phyloP scores from a whole-genome alignment of 2,113 vertebrate genomes.

The Misgurnus anguillicaudatus region DNA sequence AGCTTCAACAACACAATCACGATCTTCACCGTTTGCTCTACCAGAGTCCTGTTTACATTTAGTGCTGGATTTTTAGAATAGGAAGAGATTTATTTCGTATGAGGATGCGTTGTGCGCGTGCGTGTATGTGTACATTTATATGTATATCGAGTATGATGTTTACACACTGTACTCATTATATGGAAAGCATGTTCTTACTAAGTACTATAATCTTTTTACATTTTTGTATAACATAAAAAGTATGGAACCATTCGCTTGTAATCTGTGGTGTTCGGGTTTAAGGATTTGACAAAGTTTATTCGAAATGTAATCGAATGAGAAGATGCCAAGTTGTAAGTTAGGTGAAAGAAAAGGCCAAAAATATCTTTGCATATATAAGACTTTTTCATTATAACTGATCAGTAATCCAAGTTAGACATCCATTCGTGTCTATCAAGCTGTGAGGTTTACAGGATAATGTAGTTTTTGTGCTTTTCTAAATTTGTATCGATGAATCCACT shows the following conservation, averaged over 20 bases:
- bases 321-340: not conserved
- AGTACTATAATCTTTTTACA: constrained; percentile 45
- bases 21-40: constrained; percentile 55
- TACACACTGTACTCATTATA: constrained; percentile 57
- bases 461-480: constrained; percentile 44
- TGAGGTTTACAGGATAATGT: constrained; percentile 48
- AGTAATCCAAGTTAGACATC: constrained; percentile 36
- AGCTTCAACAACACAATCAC: constrained; percentile 54
- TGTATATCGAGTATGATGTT: constrained; percentile 49
- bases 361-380: not conserved
- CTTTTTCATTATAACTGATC: constrained; percentile 43
- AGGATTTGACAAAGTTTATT: not conserved
- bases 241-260: constrained; percentile 31
- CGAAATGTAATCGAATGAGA: not conserved
- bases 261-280: constrained; percentile 34
- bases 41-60: constrained; percentile 76
- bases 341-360: not conserved
- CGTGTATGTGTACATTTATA: constrained; percentile 12
- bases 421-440: constrained; percentile 50
- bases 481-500: constrained; percentile 50
- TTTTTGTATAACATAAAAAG: constrained; percentile 43
- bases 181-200: constrained; percentile 63
- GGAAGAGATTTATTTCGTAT: constrained; percentile 31
- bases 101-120: constrained; percentile 17
- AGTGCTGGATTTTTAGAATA: constrained; percentile 63